Evolutionary conservation across 1,140 invertebrate genomes (phyloP), one percentile per base, ranked within the genome.

Genomic region (Phymorhynchus buccinoides): DNA sequence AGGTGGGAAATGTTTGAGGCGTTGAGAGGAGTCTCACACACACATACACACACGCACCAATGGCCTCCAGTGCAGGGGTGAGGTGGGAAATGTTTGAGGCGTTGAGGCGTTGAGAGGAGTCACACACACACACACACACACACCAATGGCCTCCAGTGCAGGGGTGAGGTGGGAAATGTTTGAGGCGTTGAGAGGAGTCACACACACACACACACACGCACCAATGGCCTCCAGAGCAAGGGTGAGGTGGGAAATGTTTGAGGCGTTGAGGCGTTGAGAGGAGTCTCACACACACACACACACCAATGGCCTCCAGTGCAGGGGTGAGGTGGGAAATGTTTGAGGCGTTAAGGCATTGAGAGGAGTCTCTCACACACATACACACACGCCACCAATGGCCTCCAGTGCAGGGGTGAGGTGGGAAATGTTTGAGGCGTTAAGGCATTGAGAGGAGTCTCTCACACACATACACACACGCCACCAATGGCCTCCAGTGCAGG

Each of bases 11-110:
- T n/a, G n/a, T n/a, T n/a, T n/a, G n/a, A n/a, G n/a, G n/a, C n/a
- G n/a, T n/a, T n/a, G n/a, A n/a, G n/a, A n/a, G n/a, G n/a, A n/a
- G n/a, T n/a, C n/a, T n/a, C n/a, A n/a, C n/a, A n/a, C n/a, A n/a
- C n/a, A n/a, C n/a, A n/a, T n/a, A n/a, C n/a, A n/a, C n/a, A 73
- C 27, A 35, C 68, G n/a, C 56, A 87, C 86, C 86, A 37, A 85
- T 85, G 32, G 56, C 75, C 27, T 86, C 75, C 62, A 85, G 75
- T 16, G 56, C 62, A 18, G 56, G 14, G 1, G 86, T 77, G n/a
- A 73, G 18, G n/a, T 84, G 41, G 32, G 83, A 85, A 30, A 56
- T 77, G 84, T 85, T 85, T 66, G 44, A 42, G 44, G 77, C 77
- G 80, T 75, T 39, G 42, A 27, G n/a, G n/a, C n/a, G n/a, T n/a